Conservation (phyloP, 53 echinoderm and acorn worm species). For the Actinopyga echinites region DNA sequence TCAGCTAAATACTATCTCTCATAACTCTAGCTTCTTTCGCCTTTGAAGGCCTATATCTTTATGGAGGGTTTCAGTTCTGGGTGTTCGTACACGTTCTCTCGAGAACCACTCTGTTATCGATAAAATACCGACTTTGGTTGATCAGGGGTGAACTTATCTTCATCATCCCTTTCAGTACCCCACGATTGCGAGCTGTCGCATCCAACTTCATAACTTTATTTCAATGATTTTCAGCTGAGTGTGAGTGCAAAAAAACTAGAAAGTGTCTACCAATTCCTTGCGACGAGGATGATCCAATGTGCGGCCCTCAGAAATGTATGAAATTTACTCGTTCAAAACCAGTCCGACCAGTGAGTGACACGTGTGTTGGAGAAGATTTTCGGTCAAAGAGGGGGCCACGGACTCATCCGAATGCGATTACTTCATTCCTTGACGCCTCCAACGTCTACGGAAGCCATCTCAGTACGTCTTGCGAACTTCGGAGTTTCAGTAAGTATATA, state of each 20-base stretch:
- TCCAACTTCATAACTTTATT: too few species aligned
- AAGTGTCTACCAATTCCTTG: not conserved
- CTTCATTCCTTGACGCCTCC: constrained; percentile 38
- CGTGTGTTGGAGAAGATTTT: not conserved
- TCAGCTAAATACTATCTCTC: too few species aligned
- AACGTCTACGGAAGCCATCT: constrained; percentile 30
- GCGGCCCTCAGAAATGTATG: not conserved
- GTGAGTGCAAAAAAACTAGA: not conserved
- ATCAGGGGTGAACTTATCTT: too few species aligned
- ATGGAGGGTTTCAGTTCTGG: too few species aligned
- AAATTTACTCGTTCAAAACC: constrained; percentile 14
- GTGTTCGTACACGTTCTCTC: too few species aligned
- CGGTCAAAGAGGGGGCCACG: not conserved
- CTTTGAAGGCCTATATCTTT: too few species aligned
- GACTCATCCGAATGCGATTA: constrained; percentile 9
- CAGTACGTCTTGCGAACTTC: not conserved
- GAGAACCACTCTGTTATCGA: too few species aligned
- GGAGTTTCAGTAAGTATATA: not conserved
- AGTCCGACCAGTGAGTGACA: not conserved
- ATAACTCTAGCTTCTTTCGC: too few species aligned
- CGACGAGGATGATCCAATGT: not conserved
- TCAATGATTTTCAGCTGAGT: not conserved
- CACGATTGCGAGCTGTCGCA: too few species aligned
- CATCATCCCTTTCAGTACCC: too few species aligned
- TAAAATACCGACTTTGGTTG: too few species aligned